Evolutionary conservation across 2,113 vertebrate species (phyloP).

Genomic region (Lophotis ruficrista): DNA sequence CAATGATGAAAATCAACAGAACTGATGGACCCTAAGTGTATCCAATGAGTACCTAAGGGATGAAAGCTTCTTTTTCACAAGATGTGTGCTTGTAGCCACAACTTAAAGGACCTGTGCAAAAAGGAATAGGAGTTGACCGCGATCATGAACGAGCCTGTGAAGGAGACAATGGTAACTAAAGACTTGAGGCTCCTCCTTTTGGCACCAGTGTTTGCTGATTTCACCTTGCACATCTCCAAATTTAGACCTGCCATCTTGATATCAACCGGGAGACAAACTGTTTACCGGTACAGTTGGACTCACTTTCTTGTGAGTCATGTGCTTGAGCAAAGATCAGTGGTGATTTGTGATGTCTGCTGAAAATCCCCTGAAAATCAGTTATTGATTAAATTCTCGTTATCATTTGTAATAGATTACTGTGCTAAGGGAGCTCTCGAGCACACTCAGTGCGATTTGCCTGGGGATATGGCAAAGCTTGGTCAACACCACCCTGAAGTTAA

Average conservation of each 20-base stretch:
- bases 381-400: conserved; percentile 17
- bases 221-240: not conserved
- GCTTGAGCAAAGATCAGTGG: conserved; percentile 28
- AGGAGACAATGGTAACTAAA: not conserved
- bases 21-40: not conserved
- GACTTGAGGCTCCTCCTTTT: not conserved
- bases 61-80: not conserved
- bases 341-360: not conserved
- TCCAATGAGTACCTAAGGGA: not conserved
- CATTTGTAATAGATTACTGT: not conserved
- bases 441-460: not conserved
- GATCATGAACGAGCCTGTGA: not conserved
- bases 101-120: not conserved
- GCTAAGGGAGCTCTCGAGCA: not conserved
- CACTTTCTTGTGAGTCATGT: not conserved
- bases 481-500: not conserved
- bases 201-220: not conserved
- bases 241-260: not conserved
- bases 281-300: not conserved
- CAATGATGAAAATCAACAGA: not conserved
- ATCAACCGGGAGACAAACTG: not conserved
- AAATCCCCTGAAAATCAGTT: not conserved
- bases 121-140: not conserved
- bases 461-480: not conserved
- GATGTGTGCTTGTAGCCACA: not conserved